phyloP scores from a whole-genome alignment of 2,797 vertebrate species.

The Fistularia tabacaria region DNA sequence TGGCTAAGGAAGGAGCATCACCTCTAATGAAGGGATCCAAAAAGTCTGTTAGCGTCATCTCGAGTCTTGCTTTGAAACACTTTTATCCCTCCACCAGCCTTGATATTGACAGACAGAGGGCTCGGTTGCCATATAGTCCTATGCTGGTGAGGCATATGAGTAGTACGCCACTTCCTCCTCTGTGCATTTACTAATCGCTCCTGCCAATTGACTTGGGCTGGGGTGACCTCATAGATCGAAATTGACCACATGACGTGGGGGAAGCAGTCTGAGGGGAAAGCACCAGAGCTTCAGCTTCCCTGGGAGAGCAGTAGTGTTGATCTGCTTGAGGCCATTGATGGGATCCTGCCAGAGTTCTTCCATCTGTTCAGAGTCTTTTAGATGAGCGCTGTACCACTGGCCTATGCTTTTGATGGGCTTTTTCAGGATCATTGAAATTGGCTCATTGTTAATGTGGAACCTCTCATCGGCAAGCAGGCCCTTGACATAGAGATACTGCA shows the following conservation, averaged over 20 bases:
- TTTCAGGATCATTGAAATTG: not conserved
- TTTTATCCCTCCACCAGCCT: too few relatives aligned
- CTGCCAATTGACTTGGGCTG: not conserved
- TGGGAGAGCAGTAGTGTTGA: not conserved
- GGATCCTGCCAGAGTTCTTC: constrained; percentile 13
- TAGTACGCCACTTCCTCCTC: not conserved
- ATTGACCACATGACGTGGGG: too few relatives aligned
- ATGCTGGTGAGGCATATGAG: too few relatives aligned
- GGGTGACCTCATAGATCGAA: too few relatives aligned
- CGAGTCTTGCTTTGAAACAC: not conserved
- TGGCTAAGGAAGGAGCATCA: not conserved
- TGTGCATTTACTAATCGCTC: not conserved
- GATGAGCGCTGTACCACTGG: constrained; percentile 8
- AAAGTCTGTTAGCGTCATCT: not conserved
- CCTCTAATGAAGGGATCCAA: not conserved
- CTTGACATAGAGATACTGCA: too few relatives aligned
- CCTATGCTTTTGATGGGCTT: constrained; percentile 1
- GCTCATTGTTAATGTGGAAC: not conserved
- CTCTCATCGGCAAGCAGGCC: not conserved
- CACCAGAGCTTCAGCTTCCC: not conserved
- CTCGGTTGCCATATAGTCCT: not conserved
- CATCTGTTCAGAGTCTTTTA: constrained; percentile 17
- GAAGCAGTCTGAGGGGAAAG: not conserved
- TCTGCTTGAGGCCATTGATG: constrained; percentile 2
- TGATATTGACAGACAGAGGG: not conserved